Evolutionary conservation across 2,888 invertebrate genomes (phyloP).

Genomic region (Podabrus alpinus): DNA sequence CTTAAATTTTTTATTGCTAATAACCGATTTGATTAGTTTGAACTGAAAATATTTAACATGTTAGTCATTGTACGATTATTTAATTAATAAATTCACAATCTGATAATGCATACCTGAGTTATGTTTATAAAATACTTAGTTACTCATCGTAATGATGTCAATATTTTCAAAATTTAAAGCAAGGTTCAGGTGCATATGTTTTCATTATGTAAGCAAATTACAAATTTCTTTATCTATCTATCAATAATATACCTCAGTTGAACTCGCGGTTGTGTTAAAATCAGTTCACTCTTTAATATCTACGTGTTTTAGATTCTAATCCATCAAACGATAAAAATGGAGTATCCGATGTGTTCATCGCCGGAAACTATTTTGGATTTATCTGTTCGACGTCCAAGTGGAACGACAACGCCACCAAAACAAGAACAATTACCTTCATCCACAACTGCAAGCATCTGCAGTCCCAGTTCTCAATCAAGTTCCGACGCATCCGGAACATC

Average conservation of each 20-base stretch:
- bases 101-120: background rate
- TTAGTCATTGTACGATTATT: background rate
- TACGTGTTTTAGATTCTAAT: constrained; percentile 31
- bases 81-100: background rate
- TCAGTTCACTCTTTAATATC: background rate
- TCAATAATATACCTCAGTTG: background rate
- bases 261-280: background rate
- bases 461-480: constrained; percentile 35
- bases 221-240: background rate
- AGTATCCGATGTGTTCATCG: background rate
- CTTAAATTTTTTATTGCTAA: too few species aligned
- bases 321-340: background rate
- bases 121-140: background rate
- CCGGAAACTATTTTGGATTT: constrained; percentile 41
- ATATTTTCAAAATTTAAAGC: constrained; percentile 5
- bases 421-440: constrained; percentile 33
- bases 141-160: background rate
- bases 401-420: constrained; percentile 32
- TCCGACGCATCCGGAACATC: constrained; percentile 41
- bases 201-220: background rate
- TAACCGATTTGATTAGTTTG: too few species aligned
- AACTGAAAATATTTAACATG: too few species aligned
- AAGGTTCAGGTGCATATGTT: background rate
- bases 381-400: constrained; percentile 37
- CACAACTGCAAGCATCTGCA: constrained; percentile 34